Conservation (phyloP, 2,113 vertebrate species). For the Pipa parva region DNA sequence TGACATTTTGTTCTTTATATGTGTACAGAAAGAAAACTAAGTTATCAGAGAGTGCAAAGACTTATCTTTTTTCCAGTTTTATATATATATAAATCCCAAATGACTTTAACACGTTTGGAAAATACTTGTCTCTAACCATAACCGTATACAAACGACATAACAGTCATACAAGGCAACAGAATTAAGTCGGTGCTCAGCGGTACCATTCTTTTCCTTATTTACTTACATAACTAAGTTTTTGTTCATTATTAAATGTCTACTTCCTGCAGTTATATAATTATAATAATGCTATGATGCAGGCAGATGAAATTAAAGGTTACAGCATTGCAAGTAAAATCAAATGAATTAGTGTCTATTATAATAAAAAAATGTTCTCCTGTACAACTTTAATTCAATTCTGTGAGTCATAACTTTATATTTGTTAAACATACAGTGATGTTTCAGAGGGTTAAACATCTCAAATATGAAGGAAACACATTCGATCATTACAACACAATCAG, state of each 20-base stretch:
- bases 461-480: too few species aligned
- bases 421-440: neutral
- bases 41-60: too few species aligned
- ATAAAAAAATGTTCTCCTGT: neutral
- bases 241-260: neutral
- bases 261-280: neutral
- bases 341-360: neutral
- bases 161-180: too few species aligned
- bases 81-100: too few species aligned
- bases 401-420: neutral
- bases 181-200: neutral
- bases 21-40: too few species aligned
- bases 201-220: neutral
- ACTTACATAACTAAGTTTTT: neutral
- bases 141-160: too few species aligned
- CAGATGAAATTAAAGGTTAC: constrained; percentile 16
- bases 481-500: too few species aligned
- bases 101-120: too few species aligned
- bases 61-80: too few species aligned
- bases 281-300: constrained; percentile 2
- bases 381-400: neutral
- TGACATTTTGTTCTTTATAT: too few species aligned
- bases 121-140: too few species aligned
- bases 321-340: constrained; percentile 11
- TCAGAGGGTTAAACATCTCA: too few species aligned